phyloP scores from a whole-genome alignment of 2,888 invertebrate species.

The Drosophila histrio region DNA sequence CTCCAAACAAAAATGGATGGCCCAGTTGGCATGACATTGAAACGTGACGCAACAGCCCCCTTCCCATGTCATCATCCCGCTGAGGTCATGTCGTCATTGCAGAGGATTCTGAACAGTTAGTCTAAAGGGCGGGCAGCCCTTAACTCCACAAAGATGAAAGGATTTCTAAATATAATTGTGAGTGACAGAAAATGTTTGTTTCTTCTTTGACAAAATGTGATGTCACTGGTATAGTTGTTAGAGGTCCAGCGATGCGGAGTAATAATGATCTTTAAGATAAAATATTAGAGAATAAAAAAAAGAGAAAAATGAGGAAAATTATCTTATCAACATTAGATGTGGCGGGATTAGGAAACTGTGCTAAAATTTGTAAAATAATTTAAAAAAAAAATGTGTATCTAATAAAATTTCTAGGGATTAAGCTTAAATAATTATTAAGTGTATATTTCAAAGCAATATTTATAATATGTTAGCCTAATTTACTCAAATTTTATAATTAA shows the following conservation, averaged over 20 bases:
- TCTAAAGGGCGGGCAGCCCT: constrained; percentile 18
- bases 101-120: constrained; percentile 11
- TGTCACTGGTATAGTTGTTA: neutral
- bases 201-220: neutral
- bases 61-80: constrained; percentile 13
- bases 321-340: no score
- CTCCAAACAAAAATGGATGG: neutral
- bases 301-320: no score
- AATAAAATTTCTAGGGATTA: no score
- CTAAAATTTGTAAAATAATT: no score
- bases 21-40: constrained; percentile 61
- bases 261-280: neutral
- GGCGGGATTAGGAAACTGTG: no score
- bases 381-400: no score
- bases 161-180: constrained; percentile 10
- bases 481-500: no score
- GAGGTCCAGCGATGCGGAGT: neutral
- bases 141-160: constrained; percentile 2
- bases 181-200: neutral
- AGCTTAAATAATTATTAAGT: no score
- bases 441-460: no score
- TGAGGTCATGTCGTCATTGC: constrained; percentile 57
- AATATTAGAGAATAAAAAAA: neutral
- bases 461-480: no score
- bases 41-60: constrained; percentile 63